Base-by-base conservation (phyloP, 2,797 vertebrate species). In the Gorsachius magnificus region DNA sequence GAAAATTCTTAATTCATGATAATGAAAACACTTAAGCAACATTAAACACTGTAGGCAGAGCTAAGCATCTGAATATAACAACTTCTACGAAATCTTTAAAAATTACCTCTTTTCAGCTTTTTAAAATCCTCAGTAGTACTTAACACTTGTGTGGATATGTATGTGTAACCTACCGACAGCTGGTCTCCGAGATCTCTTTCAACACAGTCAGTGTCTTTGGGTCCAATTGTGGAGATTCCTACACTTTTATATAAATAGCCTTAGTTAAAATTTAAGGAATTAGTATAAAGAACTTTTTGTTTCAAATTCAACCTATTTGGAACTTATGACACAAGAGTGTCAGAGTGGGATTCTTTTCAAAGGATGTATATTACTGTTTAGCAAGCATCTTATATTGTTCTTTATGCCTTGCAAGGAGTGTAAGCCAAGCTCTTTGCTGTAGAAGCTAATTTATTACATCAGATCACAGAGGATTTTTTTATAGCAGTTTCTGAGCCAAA, bases 321-420 rank as follows among this genome's bases (percentile, higher is more conserved):
- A 70, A 41, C 26, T 38, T 81, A 13, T 3, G 8, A 50, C 28
- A 53, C 0, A 1, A 38, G 11, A 25, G 1, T 8, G 1, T 70
- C n/a, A n/a, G 41, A 56, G 19, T 20, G 9, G 9, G 1, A 3
- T 33, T 33, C 11, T 51, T 63, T 69, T 46, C 38, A 72, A 76
- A 58, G 18, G 11, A 22, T 54, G 9, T 6, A 3, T 48, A 19
- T 58, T 66, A 31, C 35, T 21, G 6, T 38, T 88, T 58, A 78
- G 7, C 6, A 68, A 45, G 11, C 5, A 46, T 38, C 33, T 76
- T 33, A 16, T 18, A 9, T 29, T 56, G 15, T 28, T 80, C 45
- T 90, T 88, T 21, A 9, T 35, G 17, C 46, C 43, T 89, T 79
- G n/a, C 63, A 78, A 57, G 51, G 46, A 45, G 19, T 31, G 5